phyloP scores from a whole-genome alignment of 2,113 vertebrate genomes.

The Prochilodus magdalenae region DNA sequence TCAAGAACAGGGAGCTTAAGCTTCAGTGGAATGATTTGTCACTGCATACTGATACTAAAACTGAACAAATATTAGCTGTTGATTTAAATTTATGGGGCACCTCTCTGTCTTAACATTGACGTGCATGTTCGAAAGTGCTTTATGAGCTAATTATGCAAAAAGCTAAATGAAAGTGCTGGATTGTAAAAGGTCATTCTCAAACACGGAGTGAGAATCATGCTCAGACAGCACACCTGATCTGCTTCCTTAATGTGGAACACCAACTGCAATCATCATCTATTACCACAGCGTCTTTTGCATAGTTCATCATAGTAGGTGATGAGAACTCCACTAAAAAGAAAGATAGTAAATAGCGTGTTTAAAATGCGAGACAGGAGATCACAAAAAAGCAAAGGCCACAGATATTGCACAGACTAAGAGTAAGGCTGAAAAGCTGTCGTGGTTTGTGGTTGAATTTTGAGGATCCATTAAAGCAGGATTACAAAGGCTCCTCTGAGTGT shows the following conservation, averaged over 20 bases:
- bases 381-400: background rate
- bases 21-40: background rate
- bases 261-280: background rate
- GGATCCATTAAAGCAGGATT: constrained; percentile 36
- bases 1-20: background rate
- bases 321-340: background rate
- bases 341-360: background rate
- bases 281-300: background rate
- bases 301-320: background rate
- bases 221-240: constrained; percentile 2
- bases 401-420: background rate
- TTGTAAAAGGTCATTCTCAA: constrained; percentile 42
- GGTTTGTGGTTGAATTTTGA: constrained; percentile 32
- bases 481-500: background rate
- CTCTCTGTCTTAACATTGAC: constrained; percentile 21
- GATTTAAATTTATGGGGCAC: constrained; percentile 30
- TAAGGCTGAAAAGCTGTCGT: background rate
- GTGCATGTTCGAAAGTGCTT: background rate
- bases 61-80: constrained; percentile 22
- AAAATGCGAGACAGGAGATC: background rate
- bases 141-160: constrained; percentile 47
- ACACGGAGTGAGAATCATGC: background rate
- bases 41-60: background rate
- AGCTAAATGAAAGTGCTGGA: constrained; percentile 30
- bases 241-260: background rate